Percentiles rank a stretch among this genome's conserved stretches.
Evolutionary conservation across 2,888 invertebrate genomes (phyloP).

Genomic region (Anagyrus pseudococci): DNA sequence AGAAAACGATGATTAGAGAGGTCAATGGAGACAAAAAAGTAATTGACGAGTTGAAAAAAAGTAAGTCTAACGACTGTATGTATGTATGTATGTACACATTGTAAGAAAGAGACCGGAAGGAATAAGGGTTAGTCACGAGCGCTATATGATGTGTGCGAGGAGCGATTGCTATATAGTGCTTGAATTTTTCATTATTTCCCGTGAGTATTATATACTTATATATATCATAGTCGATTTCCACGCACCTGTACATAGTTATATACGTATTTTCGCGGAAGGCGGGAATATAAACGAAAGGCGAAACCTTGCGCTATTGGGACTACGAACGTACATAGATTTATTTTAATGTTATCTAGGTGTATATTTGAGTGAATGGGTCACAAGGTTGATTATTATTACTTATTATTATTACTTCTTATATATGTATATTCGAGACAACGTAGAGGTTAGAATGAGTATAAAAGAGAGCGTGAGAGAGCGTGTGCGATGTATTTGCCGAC

Average conservation of each 20-base stretch:
- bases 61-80: neutral
- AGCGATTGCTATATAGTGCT: neutral
- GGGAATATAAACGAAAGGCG: neutral
- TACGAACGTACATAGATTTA: constrained; percentile 54
- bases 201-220: constrained; percentile 28
- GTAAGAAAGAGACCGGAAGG: constrained; percentile 24
- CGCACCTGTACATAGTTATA: constrained; percentile 25
- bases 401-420: neutral
- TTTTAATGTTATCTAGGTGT: constrained; percentile 61
- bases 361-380: constrained; percentile 28
- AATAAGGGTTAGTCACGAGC: constrained; percentile 7
- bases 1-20: neutral
- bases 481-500: neutral
- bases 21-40: no score
- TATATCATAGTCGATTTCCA: constrained; percentile 13
- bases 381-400: neutral
- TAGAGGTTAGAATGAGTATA: no score
- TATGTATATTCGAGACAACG: constrained; percentile 18
- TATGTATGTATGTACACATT: constrained; percentile 30
- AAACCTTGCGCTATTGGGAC: constrained; percentile 20
- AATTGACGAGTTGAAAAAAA: neutral
- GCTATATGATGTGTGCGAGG: neutral
- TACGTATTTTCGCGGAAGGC: constrained; percentile 10
- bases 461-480: neutral
- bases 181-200: constrained; percentile 8